Percentiles rank a stretch among this genome's conserved stretches.
Evolutionary conservation across 2,888 invertebrate species (phyloP).

Genomic region (Desoria tigrina): DNA sequence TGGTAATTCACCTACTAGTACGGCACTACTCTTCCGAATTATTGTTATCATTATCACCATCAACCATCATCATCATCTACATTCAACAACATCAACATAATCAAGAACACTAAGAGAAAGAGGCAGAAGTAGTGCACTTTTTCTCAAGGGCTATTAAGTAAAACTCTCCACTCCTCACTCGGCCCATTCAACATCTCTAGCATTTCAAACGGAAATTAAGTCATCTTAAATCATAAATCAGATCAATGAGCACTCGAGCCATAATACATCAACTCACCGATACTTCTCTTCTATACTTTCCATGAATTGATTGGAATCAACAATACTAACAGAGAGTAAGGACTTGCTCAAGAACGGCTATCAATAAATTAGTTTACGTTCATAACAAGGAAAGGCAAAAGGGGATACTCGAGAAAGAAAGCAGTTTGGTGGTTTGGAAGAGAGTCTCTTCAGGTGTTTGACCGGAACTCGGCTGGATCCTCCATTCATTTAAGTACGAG

Average conservation of each 20-base stretch:
- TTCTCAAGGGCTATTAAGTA: slow-evolving; percentile 2
- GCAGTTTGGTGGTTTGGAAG: background rate
- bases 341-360: background rate
- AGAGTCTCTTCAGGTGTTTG: slow-evolving; percentile 24
- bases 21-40: background rate
- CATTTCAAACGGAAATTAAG: slow-evolving; percentile 3
- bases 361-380: no score
- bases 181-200: background rate
- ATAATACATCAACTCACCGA: background rate
- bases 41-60: slow-evolving; percentile 21
- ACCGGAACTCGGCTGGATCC: slow-evolving; percentile 28
- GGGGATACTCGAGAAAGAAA: slow-evolving; percentile 18
- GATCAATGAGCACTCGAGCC: background rate
- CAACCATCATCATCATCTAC: slow-evolving; percentile 7
- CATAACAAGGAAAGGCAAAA: no score
- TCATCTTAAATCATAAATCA: slow-evolving; percentile 11
- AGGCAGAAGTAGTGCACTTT: slow-evolving; percentile 18
- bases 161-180: background rate
- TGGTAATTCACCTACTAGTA: background rate
- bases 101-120: slow-evolving; percentile 10
- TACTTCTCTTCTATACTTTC: background rate
- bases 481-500: slow-evolving; percentile 15
- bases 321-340: background rate
- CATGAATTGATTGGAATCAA: background rate
- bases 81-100: slow-evolving; percentile 20